Base-by-base conservation (phyloP, 2,797 vertebrate species). In the Pteronotus mesoamericanus region DNA sequence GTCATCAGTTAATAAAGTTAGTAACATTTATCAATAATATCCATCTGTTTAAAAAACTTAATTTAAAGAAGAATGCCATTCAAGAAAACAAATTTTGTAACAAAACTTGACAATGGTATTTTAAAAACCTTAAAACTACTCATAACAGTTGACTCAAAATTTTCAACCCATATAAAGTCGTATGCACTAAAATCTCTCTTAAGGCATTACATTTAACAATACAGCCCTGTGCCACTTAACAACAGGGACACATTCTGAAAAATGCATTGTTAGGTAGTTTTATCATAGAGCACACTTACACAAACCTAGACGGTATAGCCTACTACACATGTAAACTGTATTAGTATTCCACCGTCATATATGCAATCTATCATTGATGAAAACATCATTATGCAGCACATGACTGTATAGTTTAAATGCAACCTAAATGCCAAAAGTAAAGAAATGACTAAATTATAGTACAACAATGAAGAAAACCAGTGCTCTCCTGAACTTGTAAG, bases 81-180 rank as follows among this genome's bases (percentile, higher is more conserved):
- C 46, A 86, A 96, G 34, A 32, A 92, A 71, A 89, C 19, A 75
- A 79, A 71, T 15, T 94, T 71, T 77, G 53, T 15, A 89, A 94
- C 21, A 94, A 55, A 95, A 77, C 14, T 37, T 93, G 37, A 93
- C 44, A 59, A 57, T 18, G 3, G 46, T 87, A 92, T 75, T 94
- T 94, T 79, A 89, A 97, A 39, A 94, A 72, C 18, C 34, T 91
- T 91, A 86, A 87, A 89, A 79, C 39, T 57, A 89, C 24, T 93
- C 34, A 9, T 61, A 84, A 11, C 24, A 94, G 12, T 29, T 79
- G 29, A 93, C 39, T 39, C 42, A 69, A 48, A 89, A 86, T 82
- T 84, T 94, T 53, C 26, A n/a, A 42, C 55, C 29, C 66, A 55
- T 26, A 59, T 44, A 94, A 89, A 85, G 79, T 21, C 21, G 34